These are phyloP conservation scores for Drosophila simulans DNA, from an alignment of 1,140 invertebrate genomes.

Conservation along the genomic window DNA sequence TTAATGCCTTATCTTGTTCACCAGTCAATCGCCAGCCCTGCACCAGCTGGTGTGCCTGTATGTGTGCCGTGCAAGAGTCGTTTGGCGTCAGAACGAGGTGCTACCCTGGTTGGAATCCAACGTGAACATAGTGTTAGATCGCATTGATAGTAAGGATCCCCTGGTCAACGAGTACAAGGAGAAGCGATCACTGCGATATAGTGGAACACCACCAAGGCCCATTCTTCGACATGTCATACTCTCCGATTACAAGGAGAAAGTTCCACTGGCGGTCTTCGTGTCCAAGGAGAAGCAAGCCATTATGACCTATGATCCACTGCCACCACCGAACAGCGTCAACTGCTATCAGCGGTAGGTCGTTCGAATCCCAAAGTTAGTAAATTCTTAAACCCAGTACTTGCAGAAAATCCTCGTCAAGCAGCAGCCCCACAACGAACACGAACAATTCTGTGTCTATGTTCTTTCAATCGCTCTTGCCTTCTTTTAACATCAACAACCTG, in stretches of 20 bases:
- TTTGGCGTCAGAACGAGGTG: conserved; percentile 92
- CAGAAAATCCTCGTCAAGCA: conserved; percentile 85
- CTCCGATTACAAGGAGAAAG: conserved; percentile 90
- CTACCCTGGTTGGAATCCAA: conserved; percentile 92
- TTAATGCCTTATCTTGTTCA: conserved; percentile 48
- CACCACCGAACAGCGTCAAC: conserved; percentile 90
- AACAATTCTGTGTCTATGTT: conserved; percentile 86
- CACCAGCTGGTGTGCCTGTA: conserved; percentile 91
- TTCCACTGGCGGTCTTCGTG: conserved; percentile 77
- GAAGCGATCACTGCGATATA: conserved; percentile 86
- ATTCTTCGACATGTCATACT: conserved; percentile 92
- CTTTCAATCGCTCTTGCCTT: conserved; percentile 88
- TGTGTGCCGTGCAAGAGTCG: conserved; percentile 89
- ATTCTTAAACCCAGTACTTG: not conserved
- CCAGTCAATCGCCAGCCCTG: conserved; percentile 88
- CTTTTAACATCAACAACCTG: conserved; percentile 85
- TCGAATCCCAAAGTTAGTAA: not conserved
- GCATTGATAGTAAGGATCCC: conserved; percentile 89
- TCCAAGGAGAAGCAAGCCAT: conserved; percentile 86
- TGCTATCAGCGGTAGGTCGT: conserved; percentile 86
- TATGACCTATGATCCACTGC: conserved; percentile 93
- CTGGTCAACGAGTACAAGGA: conserved; percentile 87
- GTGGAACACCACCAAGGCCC: conserved; percentile 87
- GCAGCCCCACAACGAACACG: conserved; percentile 78
- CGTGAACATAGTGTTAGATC: conserved; percentile 88